Conservation (phyloP, 2,888 invertebrate species). For the Lepeophtheirus nordmannii region DNA sequence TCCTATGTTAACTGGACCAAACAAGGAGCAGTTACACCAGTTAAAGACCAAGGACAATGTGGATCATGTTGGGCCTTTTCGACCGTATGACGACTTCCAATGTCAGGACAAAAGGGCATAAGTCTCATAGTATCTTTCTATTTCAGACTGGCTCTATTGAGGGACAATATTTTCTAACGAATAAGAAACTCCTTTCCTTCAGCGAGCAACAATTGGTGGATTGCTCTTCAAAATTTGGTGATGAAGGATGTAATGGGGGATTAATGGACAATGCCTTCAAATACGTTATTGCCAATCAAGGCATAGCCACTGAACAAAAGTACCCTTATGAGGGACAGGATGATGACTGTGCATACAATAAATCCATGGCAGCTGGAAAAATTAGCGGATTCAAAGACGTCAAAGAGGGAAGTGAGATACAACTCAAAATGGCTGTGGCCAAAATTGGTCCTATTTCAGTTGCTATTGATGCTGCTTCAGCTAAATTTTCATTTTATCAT, state of each 20-base stretch:
- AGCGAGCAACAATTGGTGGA: conserved; percentile 85
- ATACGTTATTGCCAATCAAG: conserved; percentile 60
- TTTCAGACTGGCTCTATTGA: conserved; percentile 67
- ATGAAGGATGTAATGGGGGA: conserved; percentile 79
- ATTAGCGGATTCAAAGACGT: conserved; percentile 66
- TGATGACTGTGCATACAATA: conserved; percentile 34
- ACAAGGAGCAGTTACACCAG: conserved; percentile 63
- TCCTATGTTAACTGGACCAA: conserved; percentile 65
- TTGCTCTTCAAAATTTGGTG: conserved; percentile 65
- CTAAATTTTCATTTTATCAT: conserved; percentile 66
- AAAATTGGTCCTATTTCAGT: conserved; percentile 69
- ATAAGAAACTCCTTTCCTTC: conserved; percentile 57
- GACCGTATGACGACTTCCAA: conserved; percentile 43
- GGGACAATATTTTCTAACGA: conserved; percentile 69
- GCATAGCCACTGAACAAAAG: conserved; percentile 69
- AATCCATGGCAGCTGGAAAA: conserved; percentile 53
- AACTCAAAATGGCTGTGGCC: conserved; percentile 59
- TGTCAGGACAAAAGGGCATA: too few species aligned
- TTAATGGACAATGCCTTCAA: conserved; percentile 66
- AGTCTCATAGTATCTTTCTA: too few species aligned
- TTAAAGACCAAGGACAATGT: conserved; percentile 80
- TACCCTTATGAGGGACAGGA: conserved; percentile 69
- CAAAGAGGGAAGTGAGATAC: conserved; percentile 52
- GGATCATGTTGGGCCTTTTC: conserved; percentile 90
- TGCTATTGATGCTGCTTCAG: conserved; percentile 72